phyloP scores from a whole-genome alignment of 1,140 invertebrate genomes.

The Papilio polyxenes region DNA sequence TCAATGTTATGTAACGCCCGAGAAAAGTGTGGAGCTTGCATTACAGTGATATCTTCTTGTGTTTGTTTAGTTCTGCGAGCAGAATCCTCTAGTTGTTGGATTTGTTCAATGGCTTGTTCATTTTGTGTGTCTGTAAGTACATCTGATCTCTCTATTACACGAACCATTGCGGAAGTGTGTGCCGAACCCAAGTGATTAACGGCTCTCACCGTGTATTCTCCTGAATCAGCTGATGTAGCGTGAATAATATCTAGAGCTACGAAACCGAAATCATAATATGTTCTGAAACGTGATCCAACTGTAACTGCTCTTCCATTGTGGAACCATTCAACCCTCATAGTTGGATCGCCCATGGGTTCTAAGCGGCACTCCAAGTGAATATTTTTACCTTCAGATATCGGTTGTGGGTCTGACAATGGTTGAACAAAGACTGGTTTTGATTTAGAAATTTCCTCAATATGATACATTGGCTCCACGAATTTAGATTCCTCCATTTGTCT shows the following conservation, averaged over 20 bases:
- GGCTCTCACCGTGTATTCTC: conserved; percentile 94
- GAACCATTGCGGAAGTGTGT: conserved; percentile 93
- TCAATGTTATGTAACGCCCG: conserved; percentile 94
- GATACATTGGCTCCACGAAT: conserved; percentile 92
- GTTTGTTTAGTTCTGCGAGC: conserved; percentile 86
- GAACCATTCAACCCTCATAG: conserved; percentile 97
- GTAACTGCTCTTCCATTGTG: conserved; percentile 94
- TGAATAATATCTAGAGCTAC: conserved; percentile 95
- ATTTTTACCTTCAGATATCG: conserved; percentile 94
- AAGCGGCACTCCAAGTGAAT: conserved; percentile 94
- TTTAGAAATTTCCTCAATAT: conserved; percentile 96
- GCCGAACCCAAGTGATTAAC: conserved; percentile 96
- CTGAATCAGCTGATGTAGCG: conserved; percentile 92
- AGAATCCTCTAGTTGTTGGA: conserved; percentile 96
- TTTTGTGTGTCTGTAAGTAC: conserved; percentile 97
- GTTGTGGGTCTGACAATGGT: conserved; percentile 89
- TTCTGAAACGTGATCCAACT: conserved; percentile 94
- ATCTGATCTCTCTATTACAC: conserved; percentile 90
- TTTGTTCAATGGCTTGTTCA: conserved; percentile 96
- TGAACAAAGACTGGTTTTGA: conserved; percentile 95
- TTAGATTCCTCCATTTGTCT: conserved; percentile 91
- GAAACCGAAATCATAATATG: conserved; percentile 97
- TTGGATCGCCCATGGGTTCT: conserved; percentile 97
- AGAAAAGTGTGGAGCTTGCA: conserved; percentile 93
- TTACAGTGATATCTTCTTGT: conserved; percentile 88